Evolutionary conservation across 2,888 invertebrate species (phyloP).

Genomic region (Eledona agricola): DNA sequence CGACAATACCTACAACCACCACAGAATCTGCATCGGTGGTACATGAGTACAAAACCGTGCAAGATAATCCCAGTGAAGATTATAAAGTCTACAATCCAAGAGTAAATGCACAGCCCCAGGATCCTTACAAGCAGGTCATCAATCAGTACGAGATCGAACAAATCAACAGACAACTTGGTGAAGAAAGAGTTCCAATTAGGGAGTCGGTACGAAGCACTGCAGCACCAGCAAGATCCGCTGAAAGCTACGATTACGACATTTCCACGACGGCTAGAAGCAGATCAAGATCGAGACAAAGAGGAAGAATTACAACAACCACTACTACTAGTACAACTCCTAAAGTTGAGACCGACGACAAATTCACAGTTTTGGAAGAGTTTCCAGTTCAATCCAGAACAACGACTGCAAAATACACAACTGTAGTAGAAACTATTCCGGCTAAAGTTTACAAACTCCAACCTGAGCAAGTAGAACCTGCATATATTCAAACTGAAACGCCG

Average conservation of each 20-base stretch:
- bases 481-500: conserved; percentile 20
- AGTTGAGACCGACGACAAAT: conserved; percentile 44
- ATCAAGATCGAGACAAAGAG: conserved; percentile 36
- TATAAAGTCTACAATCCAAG: too few relatives aligned
- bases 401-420: conserved; percentile 38
- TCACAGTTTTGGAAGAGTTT: conserved; percentile 57
- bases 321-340: conserved; percentile 41
- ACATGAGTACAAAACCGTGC: conserved; percentile 11
- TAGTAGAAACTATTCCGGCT: conserved; percentile 42
- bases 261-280: conserved; percentile 42
- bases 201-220: conserved; percentile 14
- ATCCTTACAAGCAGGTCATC: conserved; percentile 37
- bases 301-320: conserved; percentile 31
- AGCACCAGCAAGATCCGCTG: conserved; percentile 40
- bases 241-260: conserved; percentile 35
- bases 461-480: conserved; percentile 17
- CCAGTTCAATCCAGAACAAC: conserved; percentile 37
- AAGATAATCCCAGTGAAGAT: conserved; percentile 8
- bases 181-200: conserved; percentile 8
- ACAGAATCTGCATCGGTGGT: conserved; percentile 13
- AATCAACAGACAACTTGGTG: conserved; percentile 46
- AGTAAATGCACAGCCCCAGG: too few relatives aligned
- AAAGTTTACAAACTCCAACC: conserved; percentile 41
- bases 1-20: conserved; percentile 9
- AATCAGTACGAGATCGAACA: conserved; percentile 52